Base-by-base conservation (phyloP, 1,140 invertebrate genomes). In the Leptoteleia sp. region DNA sequence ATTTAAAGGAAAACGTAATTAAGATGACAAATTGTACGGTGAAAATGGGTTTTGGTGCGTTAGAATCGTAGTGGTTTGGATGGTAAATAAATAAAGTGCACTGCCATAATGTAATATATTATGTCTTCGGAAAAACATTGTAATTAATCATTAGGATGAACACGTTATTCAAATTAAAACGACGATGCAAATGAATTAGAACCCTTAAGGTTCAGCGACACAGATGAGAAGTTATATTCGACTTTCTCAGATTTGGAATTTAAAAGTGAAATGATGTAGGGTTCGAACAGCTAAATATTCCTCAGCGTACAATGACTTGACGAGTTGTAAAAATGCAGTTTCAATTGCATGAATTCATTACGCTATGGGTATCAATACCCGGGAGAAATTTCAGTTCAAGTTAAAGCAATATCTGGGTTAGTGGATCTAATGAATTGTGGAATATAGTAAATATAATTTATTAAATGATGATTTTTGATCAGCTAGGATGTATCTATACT, bases 191-290 rank as follows among this genome's bases (percentile, higher is more conserved):
- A 42, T 57, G 11, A 43, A 59, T 59, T 43, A 42, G 55, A 29
- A n/a, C 42, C 31, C 42, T 61, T 27, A 12, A 15, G 27, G 17
- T 57, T 43, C 38, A 43, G 9, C 19, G 55, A 45, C 54, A 59
- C 25, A 3, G 19, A 31, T 19, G 43, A 3, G 16, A 47, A 5
- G 9, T 45, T 16, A 11, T 16, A 47, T 27, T 25, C 7, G 2
- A 50, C 59, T 59, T 59, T 59, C 54, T 45, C 38, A 13, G n/a
- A 45, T 45, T 59, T 40, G 16, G 54, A 37, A 22, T 4, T n/a
- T 52, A 52, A 52, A 52, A 52, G 48, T 52, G 13, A 52, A 52
- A 22, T 52, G 16, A 35, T 16, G 31, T 37, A 38, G 3, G 2
- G 8, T 38, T 38, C 9, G 3, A 22, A 43, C 19, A 11, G n/a